Evolutionary conservation across 2,888 invertebrate genomes (phyloP).

Genomic region (Spilarctia lutea): DNA sequence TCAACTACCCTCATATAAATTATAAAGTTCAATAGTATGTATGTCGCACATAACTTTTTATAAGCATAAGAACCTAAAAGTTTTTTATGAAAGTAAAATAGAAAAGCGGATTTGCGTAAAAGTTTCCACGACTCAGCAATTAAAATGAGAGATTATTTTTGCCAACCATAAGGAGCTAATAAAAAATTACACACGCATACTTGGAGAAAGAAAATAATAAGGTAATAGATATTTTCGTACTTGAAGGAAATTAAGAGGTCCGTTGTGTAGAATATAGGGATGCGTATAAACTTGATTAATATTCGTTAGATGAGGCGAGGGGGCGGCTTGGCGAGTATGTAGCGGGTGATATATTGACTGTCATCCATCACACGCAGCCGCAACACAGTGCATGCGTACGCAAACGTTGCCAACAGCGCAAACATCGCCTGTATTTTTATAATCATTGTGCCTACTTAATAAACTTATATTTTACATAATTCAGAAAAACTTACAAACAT

Average conservation of each 20-base stretch:
- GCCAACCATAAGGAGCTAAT: conserved; percentile 35
- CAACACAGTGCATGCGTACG: conserved; percentile 66
- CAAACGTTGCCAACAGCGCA: conserved; percentile 47
- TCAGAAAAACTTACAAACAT: neutral
- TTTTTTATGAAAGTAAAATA: conserved; percentile 37
- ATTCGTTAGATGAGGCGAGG: conserved; percentile 66
- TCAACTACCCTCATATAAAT: conserved; percentile 57
- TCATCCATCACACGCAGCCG: conserved; percentile 68
- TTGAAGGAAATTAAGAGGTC: conserved; percentile 64
- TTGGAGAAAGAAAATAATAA: conserved; percentile 47
- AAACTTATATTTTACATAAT: neutral
- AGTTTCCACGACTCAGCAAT: conserved; percentile 26
- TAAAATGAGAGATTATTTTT: conserved; percentile 35
- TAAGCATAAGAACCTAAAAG: conserved; percentile 34
- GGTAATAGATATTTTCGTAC: conserved; percentile 51
- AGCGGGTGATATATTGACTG: conserved; percentile 66
- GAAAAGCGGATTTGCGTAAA: conserved; percentile 18
- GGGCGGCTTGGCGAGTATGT: conserved; percentile 54
- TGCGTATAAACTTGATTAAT: conserved; percentile 68
- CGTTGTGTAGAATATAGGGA: conserved; percentile 56
- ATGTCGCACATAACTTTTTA: conserved; percentile 46
- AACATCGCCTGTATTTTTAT: conserved; percentile 35
- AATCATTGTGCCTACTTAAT: neutral
- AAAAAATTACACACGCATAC: conserved; percentile 47
- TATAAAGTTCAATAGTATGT: conserved; percentile 51